A percentile compares a stretch with the other conserved stretches of the same genome.
phyloP scores from a whole-genome alignment of 53 echinoderm and acorn worm genomes.

The Apostichopus leukothele region DNA sequence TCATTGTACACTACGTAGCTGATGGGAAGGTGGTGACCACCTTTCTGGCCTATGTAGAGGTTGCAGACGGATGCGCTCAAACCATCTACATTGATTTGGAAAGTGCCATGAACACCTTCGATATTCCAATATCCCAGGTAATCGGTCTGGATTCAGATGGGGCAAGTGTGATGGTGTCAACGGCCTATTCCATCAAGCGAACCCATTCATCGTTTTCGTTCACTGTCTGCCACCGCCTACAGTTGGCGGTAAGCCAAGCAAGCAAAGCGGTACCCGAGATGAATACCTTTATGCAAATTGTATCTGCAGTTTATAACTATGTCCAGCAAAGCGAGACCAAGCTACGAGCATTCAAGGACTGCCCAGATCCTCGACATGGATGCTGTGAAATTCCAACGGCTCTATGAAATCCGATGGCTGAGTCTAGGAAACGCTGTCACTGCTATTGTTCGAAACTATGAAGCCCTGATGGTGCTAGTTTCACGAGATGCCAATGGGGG shows the following conservation, averaged over 20 bases:
- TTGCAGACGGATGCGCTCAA: neutral
- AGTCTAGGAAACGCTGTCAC: conserved; percentile 13
- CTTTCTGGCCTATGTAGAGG: conserved; percentile 5
- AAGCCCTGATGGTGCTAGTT: too few relatives aligned
- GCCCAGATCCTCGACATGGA: neutral
- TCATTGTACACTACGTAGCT: neutral
- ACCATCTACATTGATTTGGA: neutral
- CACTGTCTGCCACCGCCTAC: conserved; percentile 40
- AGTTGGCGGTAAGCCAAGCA: conserved; percentile 41
- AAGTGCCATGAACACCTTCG: neutral
- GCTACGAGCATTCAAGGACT: conserved; percentile 8
- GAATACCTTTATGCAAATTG: neutral
- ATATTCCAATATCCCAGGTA: neutral
- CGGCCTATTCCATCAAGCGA: conserved; percentile 4
- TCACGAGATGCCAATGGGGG: too few relatives aligned
- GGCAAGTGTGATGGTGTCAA: conserved; percentile 11
- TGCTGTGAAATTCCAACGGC: conserved; percentile 8
- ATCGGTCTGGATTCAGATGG: conserved; percentile 2
- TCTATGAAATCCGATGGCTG: conserved; percentile 39
- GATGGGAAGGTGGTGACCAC: neutral
- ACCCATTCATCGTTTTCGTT: conserved; percentile 22
- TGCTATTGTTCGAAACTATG: neutral
- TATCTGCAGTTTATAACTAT: conserved; percentile 23
- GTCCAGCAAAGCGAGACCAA: conserved; percentile 5
- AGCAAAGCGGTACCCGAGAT: conserved; percentile 9